Evolutionary conservation across 2,888 invertebrate species (phyloP).

Genomic region (Zelleria hepariella): DNA sequence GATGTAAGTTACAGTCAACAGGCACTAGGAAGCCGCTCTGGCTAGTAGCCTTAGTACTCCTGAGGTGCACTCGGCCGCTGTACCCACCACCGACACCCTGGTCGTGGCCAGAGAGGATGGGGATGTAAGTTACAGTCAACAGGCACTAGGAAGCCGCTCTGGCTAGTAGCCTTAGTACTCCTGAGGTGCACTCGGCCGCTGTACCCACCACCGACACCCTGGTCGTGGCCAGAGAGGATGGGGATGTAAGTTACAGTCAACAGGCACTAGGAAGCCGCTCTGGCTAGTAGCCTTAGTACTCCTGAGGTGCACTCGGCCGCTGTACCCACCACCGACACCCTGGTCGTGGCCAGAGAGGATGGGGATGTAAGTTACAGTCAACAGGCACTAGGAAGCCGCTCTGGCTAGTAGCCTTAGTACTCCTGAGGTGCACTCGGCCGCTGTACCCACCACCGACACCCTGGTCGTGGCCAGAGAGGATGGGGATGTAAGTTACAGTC

Average conservation of each 20-base stretch:
- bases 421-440: conserved; percentile 27
- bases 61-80: conserved; percentile 30
- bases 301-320: conserved; percentile 28
- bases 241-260: conserved; percentile 19
- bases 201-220: conserved; percentile 47
- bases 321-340: conserved; percentile 43
- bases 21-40: background rate
- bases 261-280: background rate
- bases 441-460: conserved; percentile 45
- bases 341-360: conserved; percentile 43
- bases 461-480: conserved; percentile 43
- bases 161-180: conserved; percentile 19
- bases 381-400: too few relatives aligned
- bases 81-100: conserved; percentile 45
- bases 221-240: conserved; percentile 41
- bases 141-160: background rate
- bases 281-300: conserved; percentile 19
- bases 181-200: conserved; percentile 28
- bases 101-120: conserved; percentile 42
- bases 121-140: conserved; percentile 18
- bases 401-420: too few relatives aligned
- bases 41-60: conserved; percentile 20
- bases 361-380: conserved; percentile 25
- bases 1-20: conserved; percentile 18
- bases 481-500: conserved; percentile 25